These are phyloP conservation scores for Hypomecis atomaria DNA, from an alignment of 2,888 invertebrate species.

Conservation along the genomic window DNA sequence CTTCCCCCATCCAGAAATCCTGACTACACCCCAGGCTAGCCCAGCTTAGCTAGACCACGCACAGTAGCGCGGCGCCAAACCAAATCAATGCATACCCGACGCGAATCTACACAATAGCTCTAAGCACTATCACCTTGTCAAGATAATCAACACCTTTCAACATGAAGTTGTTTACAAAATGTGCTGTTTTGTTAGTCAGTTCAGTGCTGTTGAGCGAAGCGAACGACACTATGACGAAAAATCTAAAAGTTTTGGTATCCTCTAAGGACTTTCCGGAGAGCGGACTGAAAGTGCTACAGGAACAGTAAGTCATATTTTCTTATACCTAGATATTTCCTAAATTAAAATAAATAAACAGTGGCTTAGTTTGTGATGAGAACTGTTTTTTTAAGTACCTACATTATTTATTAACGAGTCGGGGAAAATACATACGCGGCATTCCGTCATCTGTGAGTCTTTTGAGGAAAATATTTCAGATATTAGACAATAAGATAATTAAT, in stretches of 20 bases:
- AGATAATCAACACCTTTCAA: constrained; percentile 11
- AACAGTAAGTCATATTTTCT: constrained; percentile 84
- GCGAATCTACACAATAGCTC: background rate
- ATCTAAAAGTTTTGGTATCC: constrained; percentile 88
- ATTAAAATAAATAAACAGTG: background rate
- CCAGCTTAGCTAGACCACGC: background rate
- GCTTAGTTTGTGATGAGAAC: no score
- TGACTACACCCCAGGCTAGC: background rate
- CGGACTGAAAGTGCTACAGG: constrained; percentile 86
- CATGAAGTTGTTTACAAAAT: constrained; percentile 13
- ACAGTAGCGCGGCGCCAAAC: background rate
- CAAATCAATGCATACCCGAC: background rate
- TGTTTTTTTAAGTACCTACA: no score
- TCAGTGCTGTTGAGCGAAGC: constrained; percentile 47
- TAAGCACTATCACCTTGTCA: constrained; percentile 5
- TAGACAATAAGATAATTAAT: no score
- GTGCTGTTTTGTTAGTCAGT: constrained; percentile 46
- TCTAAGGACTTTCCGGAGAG: constrained; percentile 87
- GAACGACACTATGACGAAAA: constrained; percentile 68
- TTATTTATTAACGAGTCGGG: no score
- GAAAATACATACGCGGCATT: no score
- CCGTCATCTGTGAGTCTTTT: no score
- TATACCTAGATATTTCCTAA: background rate
- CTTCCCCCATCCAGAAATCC: background rate
- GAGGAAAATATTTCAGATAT: no score